Evolutionary conservation across 37 sponge, comb jelly and placozoan genomes (phyloP).

Genomic region (Theonella swinhoei): DNA sequence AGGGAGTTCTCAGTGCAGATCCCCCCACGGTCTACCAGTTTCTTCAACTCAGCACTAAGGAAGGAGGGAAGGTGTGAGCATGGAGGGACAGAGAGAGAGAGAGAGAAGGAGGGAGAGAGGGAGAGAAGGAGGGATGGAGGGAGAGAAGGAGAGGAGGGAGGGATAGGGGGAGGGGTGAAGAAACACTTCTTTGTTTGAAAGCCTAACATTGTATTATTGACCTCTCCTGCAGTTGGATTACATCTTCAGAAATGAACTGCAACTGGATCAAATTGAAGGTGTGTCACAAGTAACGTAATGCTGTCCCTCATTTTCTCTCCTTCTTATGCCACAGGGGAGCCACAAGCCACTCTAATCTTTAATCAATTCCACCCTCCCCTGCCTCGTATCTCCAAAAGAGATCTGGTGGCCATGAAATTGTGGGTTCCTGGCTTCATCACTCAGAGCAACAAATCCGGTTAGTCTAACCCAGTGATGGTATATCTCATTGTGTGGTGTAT

Average conservation of each 20-base stretch:
- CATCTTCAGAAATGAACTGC: constrained; percentile 76
- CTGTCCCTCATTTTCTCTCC: neutral
- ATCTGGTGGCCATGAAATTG: constrained; percentile 77
- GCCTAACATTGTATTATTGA: too few species aligned
- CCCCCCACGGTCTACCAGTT: constrained; percentile 69
- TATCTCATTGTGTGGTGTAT: too few species aligned
- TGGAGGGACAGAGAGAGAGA: too few species aligned
- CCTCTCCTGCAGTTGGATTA: constrained; percentile 71
- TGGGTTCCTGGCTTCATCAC: constrained; percentile 75
- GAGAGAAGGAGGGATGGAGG: neutral
- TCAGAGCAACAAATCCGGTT: constrained; percentile 37
- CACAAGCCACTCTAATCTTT: constrained; percentile 61
- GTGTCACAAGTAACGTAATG: too few species aligned
- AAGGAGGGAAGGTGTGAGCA: constrained; percentile 84
- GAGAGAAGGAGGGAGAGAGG: neutral
- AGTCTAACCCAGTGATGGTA: too few species aligned
- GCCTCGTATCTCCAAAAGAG: constrained; percentile 71
- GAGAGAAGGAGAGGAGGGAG: neutral
- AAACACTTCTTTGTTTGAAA: neutral
- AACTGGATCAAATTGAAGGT: constrained; percentile 72
- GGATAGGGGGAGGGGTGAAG: neutral
- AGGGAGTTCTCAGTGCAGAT: constrained; percentile 59
- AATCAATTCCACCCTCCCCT: constrained; percentile 78
- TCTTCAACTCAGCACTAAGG: constrained; percentile 64
- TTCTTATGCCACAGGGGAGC: constrained; percentile 51